Evolutionary conservation across 2,888 invertebrate species (phyloP).

Genomic region (Theristus sp.): DNA sequence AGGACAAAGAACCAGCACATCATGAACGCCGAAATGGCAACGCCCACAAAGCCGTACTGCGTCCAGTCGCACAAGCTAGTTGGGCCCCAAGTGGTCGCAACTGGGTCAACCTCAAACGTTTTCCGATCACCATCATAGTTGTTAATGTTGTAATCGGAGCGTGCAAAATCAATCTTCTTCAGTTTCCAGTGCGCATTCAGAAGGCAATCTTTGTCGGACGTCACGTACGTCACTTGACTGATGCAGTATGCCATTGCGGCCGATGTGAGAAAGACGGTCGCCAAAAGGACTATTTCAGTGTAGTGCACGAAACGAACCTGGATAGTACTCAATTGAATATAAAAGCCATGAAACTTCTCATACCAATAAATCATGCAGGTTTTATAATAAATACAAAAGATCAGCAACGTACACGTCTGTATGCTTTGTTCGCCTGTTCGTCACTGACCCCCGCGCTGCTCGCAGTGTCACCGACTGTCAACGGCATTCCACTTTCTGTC

Average conservation of each 20-base stretch:
- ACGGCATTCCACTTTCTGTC: not conserved
- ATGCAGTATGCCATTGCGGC: not conserved
- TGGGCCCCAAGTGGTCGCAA: no score
- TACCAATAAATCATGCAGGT: not conserved
- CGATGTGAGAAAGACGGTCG: not conserved
- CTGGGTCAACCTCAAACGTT: no score
- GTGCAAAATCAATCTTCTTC: no score
- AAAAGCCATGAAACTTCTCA: no score
- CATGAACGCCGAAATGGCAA: slow-evolving; percentile 1
- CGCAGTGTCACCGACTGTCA: not conserved
- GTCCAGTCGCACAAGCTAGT: not conserved
- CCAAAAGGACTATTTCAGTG: not conserved
- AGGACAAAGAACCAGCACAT: slow-evolving; percentile 6
- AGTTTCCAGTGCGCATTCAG: not conserved
- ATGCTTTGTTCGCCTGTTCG: not conserved
- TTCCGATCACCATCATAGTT: no score
- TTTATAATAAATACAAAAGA: not conserved
- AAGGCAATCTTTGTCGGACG: not conserved
- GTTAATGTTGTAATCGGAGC: no score
- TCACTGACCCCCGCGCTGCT: not conserved
- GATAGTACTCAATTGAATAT: not conserved
- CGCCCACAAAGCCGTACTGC: slow-evolving; percentile 1
- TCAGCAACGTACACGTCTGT: not conserved
- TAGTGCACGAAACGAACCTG: not conserved
- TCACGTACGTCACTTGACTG: not conserved